phyloP scores from a whole-genome alignment of 2,888 invertebrate genomes.

The Schrankia costaestrigalis region DNA sequence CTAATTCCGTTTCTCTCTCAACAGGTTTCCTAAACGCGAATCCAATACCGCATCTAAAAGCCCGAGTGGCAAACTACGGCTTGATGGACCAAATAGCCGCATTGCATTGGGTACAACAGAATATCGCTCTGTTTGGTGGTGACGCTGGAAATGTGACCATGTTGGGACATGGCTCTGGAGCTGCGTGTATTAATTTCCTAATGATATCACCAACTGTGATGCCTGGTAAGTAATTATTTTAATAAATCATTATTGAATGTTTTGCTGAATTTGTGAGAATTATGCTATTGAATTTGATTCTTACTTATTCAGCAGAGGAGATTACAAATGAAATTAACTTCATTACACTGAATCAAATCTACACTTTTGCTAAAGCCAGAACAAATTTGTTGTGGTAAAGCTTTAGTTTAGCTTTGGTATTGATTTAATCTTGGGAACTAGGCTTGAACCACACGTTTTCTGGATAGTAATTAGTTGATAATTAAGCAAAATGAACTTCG shows the following conservation, averaged over 20 bases:
- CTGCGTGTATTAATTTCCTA: constrained; percentile 97
- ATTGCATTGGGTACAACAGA: constrained; percentile 97
- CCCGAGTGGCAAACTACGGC: constrained; percentile 96
- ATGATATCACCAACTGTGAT: constrained; percentile 97
- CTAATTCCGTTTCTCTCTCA: constrained; percentile 23
- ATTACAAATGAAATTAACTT: too few relatives aligned
- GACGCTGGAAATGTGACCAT: constrained; percentile 97
- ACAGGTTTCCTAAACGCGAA: constrained; percentile 94
- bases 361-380: too few relatives aligned
- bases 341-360: too few relatives aligned
- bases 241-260: neutral
- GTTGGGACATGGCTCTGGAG: constrained; percentile 97
- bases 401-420: too few relatives aligned
- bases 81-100: constrained; percentile 99
- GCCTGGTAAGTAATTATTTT: constrained; percentile 66
- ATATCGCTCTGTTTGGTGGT: constrained; percentile 96
- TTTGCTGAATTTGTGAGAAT: too few relatives aligned
- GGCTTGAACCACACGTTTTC: too few relatives aligned
- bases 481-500: too few relatives aligned
- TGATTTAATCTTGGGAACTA: too few relatives aligned
- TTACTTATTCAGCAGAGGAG: too few relatives aligned
- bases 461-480: too few relatives aligned
- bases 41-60: constrained; percentile 91
- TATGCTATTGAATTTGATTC: too few relatives aligned
- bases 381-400: too few relatives aligned